These are phyloP conservation scores for Epinotia ramella DNA, from an alignment of 2,888 invertebrate species.

Conservation along the genomic window DNA sequence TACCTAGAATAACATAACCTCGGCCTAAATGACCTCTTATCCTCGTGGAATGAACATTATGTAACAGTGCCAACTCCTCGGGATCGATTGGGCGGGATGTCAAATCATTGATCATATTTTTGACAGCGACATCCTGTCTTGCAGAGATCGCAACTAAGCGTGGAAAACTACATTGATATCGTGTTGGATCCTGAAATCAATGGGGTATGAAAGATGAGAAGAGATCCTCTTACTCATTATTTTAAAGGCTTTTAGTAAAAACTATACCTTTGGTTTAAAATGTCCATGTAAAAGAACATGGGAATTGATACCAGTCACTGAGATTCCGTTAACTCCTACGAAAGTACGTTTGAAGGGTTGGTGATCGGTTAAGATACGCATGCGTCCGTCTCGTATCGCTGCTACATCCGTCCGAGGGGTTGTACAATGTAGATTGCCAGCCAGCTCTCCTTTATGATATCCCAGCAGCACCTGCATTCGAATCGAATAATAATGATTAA, in stretches of 20 bases:
- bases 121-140: conserved; percentile 71
- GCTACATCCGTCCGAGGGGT: conserved; percentile 79
- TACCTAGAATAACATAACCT: conserved; percentile 79
- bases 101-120: conserved; percentile 55
- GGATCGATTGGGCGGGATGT: conserved; percentile 57
- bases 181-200: conserved; percentile 25
- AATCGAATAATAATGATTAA: background rate
- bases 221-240: too few relatives aligned
- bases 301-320: conserved; percentile 63
- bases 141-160: conserved; percentile 80
- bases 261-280: conserved; percentile 62
- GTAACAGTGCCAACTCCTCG: conserved; percentile 68
- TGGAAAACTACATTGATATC: conserved; percentile 53
- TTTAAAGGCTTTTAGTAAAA: too few relatives aligned
- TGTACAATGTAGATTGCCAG: conserved; percentile 89
- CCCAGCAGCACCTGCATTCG: conserved; percentile 77
- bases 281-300: conserved; percentile 64
- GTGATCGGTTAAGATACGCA: conserved; percentile 85
- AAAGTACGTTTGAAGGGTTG: conserved; percentile 82
- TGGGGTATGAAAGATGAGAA: too few relatives aligned
- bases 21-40: conserved; percentile 84
- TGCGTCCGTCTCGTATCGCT: conserved; percentile 77
- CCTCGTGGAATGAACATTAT: conserved; percentile 67
- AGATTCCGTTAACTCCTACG: conserved; percentile 63
- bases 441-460: conserved; percentile 87